Conservation (phyloP, 2,113 vertebrate species). For the Erpornis zantholeuca region DNA sequence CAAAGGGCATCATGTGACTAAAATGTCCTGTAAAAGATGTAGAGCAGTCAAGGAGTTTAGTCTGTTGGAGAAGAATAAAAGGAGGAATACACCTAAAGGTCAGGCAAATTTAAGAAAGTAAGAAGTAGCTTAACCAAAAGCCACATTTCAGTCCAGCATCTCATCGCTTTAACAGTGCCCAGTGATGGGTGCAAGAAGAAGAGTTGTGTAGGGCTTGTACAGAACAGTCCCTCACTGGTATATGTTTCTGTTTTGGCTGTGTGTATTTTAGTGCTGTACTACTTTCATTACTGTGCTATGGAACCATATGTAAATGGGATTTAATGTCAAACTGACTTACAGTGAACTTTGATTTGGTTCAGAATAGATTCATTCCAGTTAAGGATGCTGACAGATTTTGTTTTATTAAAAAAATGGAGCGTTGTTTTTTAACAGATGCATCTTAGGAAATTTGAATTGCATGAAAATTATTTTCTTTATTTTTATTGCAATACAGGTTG, state of each 20-base stretch:
- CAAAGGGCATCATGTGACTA: not conserved
- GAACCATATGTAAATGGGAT: not conserved
- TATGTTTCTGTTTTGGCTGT: not conserved
- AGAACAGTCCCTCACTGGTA: not conserved
- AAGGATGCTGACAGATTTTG: not conserved
- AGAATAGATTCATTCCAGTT: not conserved
- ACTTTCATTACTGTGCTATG: not conserved
- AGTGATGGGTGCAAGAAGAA: not conserved
- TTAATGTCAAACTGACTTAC: not conserved
- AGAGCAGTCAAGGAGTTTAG: not conserved
- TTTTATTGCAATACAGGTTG: not conserved
- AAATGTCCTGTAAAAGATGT: not conserved
- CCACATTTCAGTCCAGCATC: not conserved
- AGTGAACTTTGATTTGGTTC: not conserved
- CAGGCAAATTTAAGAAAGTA: not conserved
- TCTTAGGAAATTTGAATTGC: not conserved
- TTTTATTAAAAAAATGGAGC: not conserved
- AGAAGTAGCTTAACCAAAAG: not conserved
- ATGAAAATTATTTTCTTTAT: not conserved
- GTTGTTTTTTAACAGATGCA: not conserved
- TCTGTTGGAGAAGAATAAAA: not conserved
- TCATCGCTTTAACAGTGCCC: not conserved
- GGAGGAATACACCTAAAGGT: not conserved
- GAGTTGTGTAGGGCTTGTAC: not conserved
- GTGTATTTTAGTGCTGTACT: not conserved